Evolutionary conservation across 2,113 vertebrate genomes (phyloP).

Genomic region (Hyperopisus bebe): DNA sequence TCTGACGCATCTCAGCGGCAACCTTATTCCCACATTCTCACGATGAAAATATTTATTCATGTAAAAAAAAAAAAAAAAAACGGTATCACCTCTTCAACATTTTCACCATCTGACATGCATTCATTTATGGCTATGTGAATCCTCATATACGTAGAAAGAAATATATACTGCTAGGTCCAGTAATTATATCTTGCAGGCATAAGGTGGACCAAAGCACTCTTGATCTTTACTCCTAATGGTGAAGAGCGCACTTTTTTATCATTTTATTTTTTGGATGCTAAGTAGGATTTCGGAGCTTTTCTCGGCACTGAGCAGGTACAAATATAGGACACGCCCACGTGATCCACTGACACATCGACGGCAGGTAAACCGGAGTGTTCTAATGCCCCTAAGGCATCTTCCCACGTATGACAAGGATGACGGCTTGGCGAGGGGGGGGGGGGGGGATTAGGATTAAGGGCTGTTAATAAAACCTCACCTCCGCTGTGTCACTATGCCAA

Average conservation of each 20-base stretch:
- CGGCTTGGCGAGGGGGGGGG: neutral
- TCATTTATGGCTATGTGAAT: neutral
- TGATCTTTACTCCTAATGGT: neutral
- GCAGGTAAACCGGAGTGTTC: neutral
- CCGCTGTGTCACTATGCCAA: neutral
- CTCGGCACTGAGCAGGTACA: neutral
- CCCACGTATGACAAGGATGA: neutral
- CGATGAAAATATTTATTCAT: neutral
- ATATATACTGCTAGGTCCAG: neutral
- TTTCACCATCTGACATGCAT: neutral
- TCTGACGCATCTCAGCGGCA: neutral
- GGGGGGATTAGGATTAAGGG: neutral
- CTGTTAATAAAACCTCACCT: neutral
- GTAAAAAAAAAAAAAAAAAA: neutral
- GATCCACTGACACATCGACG: neutral
- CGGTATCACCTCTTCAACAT: neutral
- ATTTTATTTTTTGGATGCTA: neutral
- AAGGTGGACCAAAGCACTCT: neutral
- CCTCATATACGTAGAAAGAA: neutral
- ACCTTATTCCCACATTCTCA: neutral
- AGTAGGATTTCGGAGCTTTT: neutral
- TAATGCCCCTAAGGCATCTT: neutral
- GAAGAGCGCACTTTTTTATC: neutral
- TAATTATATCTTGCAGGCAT: neutral
- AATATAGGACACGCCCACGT: constrained; percentile 7